Conservation (phyloP, 2,113 vertebrate species). For the Burhinus oedicnemus region DNA sequence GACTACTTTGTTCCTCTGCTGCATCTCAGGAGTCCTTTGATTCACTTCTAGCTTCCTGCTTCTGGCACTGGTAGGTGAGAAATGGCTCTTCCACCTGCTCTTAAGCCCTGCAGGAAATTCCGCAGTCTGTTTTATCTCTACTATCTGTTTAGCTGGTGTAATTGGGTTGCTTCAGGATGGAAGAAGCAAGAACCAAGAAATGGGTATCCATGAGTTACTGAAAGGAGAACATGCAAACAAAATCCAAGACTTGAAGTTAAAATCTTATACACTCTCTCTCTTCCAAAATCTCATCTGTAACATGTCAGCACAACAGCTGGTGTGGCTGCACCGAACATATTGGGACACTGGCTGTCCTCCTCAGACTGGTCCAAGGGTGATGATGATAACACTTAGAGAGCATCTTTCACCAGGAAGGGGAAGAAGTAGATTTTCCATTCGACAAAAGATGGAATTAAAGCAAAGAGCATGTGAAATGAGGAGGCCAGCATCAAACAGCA, state of each 20-base stretch:
- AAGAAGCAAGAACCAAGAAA: slow-evolving; percentile 1
- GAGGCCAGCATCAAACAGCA: not conserved
- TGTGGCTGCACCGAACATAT: not conserved
- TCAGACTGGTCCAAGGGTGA: not conserved
- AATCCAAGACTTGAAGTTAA: not conserved
- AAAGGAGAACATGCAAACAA: slow-evolving; percentile 20
- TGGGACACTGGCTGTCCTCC: not conserved
- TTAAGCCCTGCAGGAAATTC: not conserved
- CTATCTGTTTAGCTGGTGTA: slow-evolving; percentile 27
- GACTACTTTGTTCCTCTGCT: not conserved
- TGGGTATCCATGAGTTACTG: not conserved
- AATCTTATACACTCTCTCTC: not conserved
- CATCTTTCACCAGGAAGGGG: not conserved
- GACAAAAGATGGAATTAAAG: not conserved
- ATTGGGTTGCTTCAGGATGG: slow-evolving; percentile 23
- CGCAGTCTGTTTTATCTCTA: slow-evolving; percentile 12
- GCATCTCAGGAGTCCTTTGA: slow-evolving; percentile 11
- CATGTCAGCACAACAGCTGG: not conserved
- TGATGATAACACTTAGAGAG: not conserved
- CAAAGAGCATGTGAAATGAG: slow-evolving; percentile 13
- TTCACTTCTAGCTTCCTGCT: slow-evolving; percentile 13
- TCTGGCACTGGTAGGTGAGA: slow-evolving; percentile 33
- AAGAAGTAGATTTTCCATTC: not conserved
- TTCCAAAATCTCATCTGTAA: slow-evolving; percentile 13
- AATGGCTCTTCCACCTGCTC: slow-evolving; percentile 10